These are phyloP conservation scores for Copidosoma aretas DNA, from an alignment of 2,888 invertebrate species.

Conservation along the genomic window DNA sequence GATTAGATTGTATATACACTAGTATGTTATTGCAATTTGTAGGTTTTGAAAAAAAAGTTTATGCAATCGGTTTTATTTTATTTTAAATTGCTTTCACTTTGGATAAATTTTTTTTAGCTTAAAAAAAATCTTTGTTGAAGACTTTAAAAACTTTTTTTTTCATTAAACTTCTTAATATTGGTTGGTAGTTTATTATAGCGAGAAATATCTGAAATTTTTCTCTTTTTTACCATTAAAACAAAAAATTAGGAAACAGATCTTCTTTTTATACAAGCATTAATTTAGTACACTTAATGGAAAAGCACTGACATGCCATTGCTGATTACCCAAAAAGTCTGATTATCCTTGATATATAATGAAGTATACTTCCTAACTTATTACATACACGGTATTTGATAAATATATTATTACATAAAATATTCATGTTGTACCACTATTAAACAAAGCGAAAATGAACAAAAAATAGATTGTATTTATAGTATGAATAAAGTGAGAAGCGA, in stretches of 20 bases:
- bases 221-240: no score
- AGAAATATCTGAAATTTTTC: no score
- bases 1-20: conserved; percentile 29
- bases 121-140: no score
- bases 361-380: conserved; percentile 11
- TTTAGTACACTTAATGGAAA: conserved; percentile 16
- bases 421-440: background rate
- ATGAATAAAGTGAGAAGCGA: background rate
- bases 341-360: conserved; percentile 24
- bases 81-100: background rate
- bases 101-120: background rate
- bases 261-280: conserved; percentile 22
- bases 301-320: conserved; percentile 32
- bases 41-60: conserved; percentile 2
- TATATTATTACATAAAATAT: conserved; percentile 10
- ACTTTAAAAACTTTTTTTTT: background rate
- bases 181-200: no score
- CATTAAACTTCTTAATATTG: conserved; percentile 1
- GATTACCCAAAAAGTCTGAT: conserved; percentile 35
- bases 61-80: conserved; percentile 7
- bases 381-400: conserved; percentile 17
- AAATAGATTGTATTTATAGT: background rate
- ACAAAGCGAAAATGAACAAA: conserved; percentile 8
- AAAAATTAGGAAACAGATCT: conserved; percentile 2
- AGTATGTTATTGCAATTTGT: conserved; percentile 4